Percentiles rank a stretch among this genome's conserved stretches.
Conservation (phyloP, 1,140 invertebrate species). For the Drosophila bipectinata region DNA sequence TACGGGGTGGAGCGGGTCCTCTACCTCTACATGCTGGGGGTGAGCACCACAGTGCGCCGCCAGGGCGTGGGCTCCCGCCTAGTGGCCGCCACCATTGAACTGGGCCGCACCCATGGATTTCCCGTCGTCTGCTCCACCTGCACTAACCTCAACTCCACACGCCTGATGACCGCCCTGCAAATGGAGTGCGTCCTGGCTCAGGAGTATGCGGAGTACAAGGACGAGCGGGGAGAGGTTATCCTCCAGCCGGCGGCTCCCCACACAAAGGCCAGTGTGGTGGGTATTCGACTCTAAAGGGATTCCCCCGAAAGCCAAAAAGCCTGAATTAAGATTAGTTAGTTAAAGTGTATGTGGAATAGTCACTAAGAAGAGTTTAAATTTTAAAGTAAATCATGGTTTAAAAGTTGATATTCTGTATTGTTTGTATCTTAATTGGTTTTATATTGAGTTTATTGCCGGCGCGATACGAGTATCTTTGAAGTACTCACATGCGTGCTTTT, state of each 20-base stretch:
- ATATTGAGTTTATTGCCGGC: conserved; percentile 49
- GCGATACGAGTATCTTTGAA: conserved; percentile 27
- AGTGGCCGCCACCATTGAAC: conserved; percentile 41
- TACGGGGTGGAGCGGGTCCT: conserved; percentile 44
- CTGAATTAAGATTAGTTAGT: neutral
- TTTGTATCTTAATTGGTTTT: conserved; percentile 44
- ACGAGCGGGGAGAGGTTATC: conserved; percentile 46
- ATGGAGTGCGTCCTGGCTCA: conserved; percentile 44
- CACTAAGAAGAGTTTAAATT: neutral
- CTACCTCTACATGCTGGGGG: conserved; percentile 52
- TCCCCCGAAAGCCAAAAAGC: neutral
- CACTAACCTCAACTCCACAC: conserved; percentile 46
- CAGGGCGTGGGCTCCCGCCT: conserved; percentile 54
- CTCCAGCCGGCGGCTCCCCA: conserved; percentile 48
- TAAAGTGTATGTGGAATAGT: neutral
- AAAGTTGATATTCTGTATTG: neutral
- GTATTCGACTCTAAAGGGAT: conserved; percentile 63
- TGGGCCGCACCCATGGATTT: conserved; percentile 40
- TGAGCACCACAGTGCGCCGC: conserved; percentile 38
- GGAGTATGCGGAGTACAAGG: conserved; percentile 54
- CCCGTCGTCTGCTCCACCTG: conserved; percentile 48
- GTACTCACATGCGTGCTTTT: conserved; percentile 18
- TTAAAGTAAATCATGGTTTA: neutral
- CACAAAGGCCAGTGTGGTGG: conserved; percentile 49
- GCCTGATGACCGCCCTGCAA: conserved; percentile 38